Evolutionary conservation across 2,797 vertebrate species (phyloP), one percentile per base, ranked within the genome.

Genomic region (Centropyge bicolor): DNA sequence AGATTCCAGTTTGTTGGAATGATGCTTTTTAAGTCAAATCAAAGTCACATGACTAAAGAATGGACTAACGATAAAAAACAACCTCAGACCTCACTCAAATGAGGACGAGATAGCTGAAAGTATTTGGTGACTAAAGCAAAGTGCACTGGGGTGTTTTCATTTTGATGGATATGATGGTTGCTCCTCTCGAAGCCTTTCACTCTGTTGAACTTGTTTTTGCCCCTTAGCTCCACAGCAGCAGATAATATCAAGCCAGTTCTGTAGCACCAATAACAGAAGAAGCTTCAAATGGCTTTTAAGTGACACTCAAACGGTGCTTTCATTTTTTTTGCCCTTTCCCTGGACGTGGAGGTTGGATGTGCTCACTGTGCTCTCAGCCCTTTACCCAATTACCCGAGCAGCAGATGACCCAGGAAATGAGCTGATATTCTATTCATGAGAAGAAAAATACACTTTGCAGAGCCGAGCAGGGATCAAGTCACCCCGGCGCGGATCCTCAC

Each of bases 351-450:
- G 73, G 65, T 70, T 56, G 65, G 63, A 61, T 74, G 51, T 66
- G 64, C 62, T 86, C 66, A 43, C 13, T 20, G 51, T 57, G 74
- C 64, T 77, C 63, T 66, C 77, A 82, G 74, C 71, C 78, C 59
- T 81, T 67, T 14, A 78, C 72, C 74, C 76, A 89, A 89, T 91
- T 88, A 90, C 60, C 64, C 54, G 1, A 46, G 75, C 68, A 80
- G 74, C 83, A 82, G 86, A 91, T 88, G 88, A 92, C 90, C 91
- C 89, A 88, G 90, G 89, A 91, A 91, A 91, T 88, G 80, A 91
- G 87, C 85, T 87, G 81, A 88, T 91, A 75, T 88, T 83, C 86
- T 89, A 89, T 88, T 91, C 91, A 92, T 88, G 84, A 88, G 82
- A 60, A 69, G 81, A 56, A 92, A 90, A 88, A 86, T 79, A 85